Evolutionary conservation across 2,113 vertebrate genomes (phyloP).

Genomic region (Mirza zaza): DNA sequence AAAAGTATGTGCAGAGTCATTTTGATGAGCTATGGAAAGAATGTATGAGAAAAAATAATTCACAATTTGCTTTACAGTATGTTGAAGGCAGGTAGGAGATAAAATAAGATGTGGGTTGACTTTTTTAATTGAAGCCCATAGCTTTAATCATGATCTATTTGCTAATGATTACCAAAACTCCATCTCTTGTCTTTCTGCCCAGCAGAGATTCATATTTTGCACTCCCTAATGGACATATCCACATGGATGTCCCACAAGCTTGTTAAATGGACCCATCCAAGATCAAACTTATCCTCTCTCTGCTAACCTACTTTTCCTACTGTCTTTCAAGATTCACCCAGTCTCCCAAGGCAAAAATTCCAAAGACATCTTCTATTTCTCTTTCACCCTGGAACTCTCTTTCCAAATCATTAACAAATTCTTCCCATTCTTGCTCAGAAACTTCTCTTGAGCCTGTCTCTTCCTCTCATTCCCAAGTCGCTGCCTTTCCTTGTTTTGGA

Average conservation of each 20-base stretch:
- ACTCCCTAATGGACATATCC: background rate
- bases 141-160: background rate
- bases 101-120: background rate
- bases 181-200: background rate
- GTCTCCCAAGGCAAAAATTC: background rate
- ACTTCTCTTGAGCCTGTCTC: background rate
- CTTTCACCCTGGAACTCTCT: background rate
- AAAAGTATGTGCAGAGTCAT: background rate
- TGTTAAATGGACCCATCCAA: background rate
- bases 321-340: background rate
- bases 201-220: background rate
- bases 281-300: background rate
- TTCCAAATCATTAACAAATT: background rate
- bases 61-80: background rate
- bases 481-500: background rate
- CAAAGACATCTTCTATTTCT: background rate
- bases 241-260: background rate
- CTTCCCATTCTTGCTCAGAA: background rate
- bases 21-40: background rate
- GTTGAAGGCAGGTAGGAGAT: background rate
- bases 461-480: background rate
- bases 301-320: background rate
- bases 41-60: background rate
- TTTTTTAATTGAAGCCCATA: background rate
- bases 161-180: background rate